Evolutionary conservation across 2,888 invertebrate species (phyloP), one percentile per base, ranked within the genome.

Genomic region (Bedellia somnulentella): DNA sequence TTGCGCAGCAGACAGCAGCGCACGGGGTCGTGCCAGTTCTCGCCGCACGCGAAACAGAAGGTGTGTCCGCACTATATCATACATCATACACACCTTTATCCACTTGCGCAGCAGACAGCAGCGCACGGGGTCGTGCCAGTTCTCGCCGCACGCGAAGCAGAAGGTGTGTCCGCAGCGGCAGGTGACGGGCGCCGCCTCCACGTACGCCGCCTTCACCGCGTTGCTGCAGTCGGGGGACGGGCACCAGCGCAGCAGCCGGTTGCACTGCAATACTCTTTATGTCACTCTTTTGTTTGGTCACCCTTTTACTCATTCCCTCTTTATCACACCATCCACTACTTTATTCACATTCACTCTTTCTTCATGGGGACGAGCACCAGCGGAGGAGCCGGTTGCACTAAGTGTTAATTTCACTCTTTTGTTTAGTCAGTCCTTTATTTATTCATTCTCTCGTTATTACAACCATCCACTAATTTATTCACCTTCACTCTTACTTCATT

Each of bases 281-380:
- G n/a, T n/a, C n/a, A n/a, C n/a, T n/a, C n/a, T n/a, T n/a, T n/a
- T n/a, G n/a, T n/a, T n/a, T n/a, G n/a, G n/a, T n/a, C n/a, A n/a
- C n/a, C n/a, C n/a, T n/a, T n/a, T n/a, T n/a, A n/a, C n/a, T n/a
- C n/a, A n/a, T n/a, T n/a, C n/a, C n/a, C n/a, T n/a, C n/a, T n/a
- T n/a, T n/a, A n/a, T n/a, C n/a, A n/a, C n/a, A n/a, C n/a, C n/a
- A n/a, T n/a, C n/a, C n/a, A n/a, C n/a, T n/a, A n/a, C n/a, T n/a
- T n/a, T n/a, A n/a, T n/a, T n/a, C n/a, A n/a, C n/a, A n/a, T n/a
- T n/a, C n/a, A n/a, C n/a, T n/a, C n/a, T n/a, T n/a, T n/a, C n/a
- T n/a, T n/a, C n/a, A n/a, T n/a, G 96, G 93, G 31, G 93, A 93
- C 42, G 98, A 97, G 64, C 98, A 99, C 97, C 98, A 98, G 54